Base-by-base conservation (phyloP, 2,797 vertebrate species). In the Tokudaia muenninki region DNA sequence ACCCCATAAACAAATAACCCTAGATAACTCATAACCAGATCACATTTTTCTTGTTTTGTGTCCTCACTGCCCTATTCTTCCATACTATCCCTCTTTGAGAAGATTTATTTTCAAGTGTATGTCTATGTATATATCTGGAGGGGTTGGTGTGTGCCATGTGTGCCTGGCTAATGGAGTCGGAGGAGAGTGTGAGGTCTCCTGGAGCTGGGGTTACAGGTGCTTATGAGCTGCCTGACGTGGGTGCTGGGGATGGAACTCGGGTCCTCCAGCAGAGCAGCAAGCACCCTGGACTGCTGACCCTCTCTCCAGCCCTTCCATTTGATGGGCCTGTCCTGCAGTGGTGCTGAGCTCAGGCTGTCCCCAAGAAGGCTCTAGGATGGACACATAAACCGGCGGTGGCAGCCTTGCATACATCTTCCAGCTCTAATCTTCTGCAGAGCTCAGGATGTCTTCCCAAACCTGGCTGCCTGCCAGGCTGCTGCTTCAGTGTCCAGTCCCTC, bases 401-500 rank as follows among this genome's bases (percentile, higher is more conserved):
- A 67, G 70, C 59, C 61, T 67, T 34, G 37, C 24, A 31, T 0
- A 21, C 29, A 65, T 87, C 88, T 93, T 70, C 88, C 52, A 84
- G 41, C 44, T 82, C 82, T 78, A 50, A 86, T 75, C 59, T 34
- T 67, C 77, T 34, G 22, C 44, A 47, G 90, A 37, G 29, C 44
- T 34, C 57, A n/a, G 83, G 29, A 84, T 0, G 70, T 75, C 6
- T 44, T 79, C 55, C 61, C 3, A 87, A 63, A 41, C 72, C 74
- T 34, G 8, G 47, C 37, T 19, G 47, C 41, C 24, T 55, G 0
- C 37, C 16, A 0, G 80, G 87, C 63, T 80, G 91, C 61, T 81
- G 59, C 70, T 70, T 92, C 65, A 31, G 83, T 67, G 84, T 82
- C 84, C 17, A 72, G 57, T 55, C 91, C 77, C 44, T 93, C 31